phyloP scores from a whole-genome alignment of 2,888 invertebrate genomes.

The Apoderus coryli region DNA sequence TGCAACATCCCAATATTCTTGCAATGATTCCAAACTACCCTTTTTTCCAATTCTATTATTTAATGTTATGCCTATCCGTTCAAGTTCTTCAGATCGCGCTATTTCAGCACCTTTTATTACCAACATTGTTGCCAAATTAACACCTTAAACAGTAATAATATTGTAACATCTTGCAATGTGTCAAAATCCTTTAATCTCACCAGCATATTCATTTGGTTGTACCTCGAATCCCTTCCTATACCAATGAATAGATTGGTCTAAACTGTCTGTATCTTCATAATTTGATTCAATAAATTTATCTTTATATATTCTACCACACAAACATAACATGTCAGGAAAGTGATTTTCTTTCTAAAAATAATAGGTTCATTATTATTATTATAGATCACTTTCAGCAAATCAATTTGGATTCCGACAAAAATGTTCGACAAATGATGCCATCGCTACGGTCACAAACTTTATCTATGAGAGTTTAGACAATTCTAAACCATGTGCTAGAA shows the following conservation, averaged over 20 bases:
- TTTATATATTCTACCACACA: conserved; percentile 95
- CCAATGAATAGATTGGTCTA: conserved; percentile 92
- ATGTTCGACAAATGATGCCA: too few species aligned
- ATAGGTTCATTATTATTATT: too few species aligned
- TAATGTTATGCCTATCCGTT: conserved; percentile 85
- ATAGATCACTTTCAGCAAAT: too few species aligned
- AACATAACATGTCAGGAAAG: conserved; percentile 93
- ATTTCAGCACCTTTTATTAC: conserved; percentile 96
- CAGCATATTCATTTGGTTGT: conserved; percentile 98
- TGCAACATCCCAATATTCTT: conserved; percentile 98
- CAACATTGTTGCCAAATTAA: conserved; percentile 91
- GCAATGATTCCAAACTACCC: conserved; percentile 80
- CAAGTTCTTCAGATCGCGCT: conserved; percentile 76
- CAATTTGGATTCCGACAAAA: too few species aligned
- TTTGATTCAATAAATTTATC: conserved; percentile 95
- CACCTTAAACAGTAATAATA: conserved; percentile 36
- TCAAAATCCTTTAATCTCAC: conserved; percentile 15
- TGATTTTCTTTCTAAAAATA: conserved; percentile 66
- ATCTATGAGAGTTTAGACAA: too few species aligned
- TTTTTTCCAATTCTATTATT: conserved; percentile 97
- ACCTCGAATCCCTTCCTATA: conserved; percentile 95
- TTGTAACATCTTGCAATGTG: neutral
- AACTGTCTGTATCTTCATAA: conserved; percentile 74
- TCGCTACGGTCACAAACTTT: too few species aligned
- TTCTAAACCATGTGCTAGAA: too few species aligned